Percentiles rank a stretch among this genome's conserved stretches.
Evolutionary conservation across 2,113 vertebrate genomes (phyloP).

Genomic region (Oreocharis arfaki): DNA sequence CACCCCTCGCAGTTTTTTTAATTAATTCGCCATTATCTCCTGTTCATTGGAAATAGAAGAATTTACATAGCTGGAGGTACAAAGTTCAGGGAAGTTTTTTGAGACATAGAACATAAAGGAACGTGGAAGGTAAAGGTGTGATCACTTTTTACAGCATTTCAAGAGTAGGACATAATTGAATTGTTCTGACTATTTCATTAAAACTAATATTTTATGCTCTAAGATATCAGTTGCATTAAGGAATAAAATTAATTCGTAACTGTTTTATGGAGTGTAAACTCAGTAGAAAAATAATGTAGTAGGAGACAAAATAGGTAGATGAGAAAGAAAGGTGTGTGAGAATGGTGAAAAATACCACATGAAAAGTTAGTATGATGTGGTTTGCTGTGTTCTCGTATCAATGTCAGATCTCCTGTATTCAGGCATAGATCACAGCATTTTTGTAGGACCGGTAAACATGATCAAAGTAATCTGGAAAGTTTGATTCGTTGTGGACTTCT

Average conservation of each 20-base stretch:
- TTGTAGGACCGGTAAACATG: not conserved
- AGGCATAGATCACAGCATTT: not conserved
- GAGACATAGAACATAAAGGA: not conserved
- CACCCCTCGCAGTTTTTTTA: not conserved
- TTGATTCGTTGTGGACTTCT: not conserved
- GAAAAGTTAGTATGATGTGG: not conserved
- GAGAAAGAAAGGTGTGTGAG: not conserved
- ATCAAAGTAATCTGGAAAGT: not conserved
- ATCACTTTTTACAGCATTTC: not conserved
- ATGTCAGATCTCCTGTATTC: not conserved
- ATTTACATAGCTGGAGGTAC: not conserved
- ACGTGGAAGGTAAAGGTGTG: not conserved
- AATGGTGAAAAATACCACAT: not conserved
- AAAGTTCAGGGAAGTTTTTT: not conserved
- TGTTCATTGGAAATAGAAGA: not conserved
- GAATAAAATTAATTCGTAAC: not conserved
- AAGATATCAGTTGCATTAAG: not conserved
- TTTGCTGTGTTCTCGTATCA: not conserved
- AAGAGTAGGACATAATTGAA: not conserved
- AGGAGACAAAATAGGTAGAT: not conserved
- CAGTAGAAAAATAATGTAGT: not conserved
- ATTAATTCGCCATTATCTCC: not conserved
- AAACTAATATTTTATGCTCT: not conserved
- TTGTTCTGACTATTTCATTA: not conserved
- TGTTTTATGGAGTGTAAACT: not conserved